Percentiles rank a stretch among this genome's conserved stretches.
Conservation (phyloP, 1,140 invertebrate species). For the Brachionus paranguensis region DNA sequence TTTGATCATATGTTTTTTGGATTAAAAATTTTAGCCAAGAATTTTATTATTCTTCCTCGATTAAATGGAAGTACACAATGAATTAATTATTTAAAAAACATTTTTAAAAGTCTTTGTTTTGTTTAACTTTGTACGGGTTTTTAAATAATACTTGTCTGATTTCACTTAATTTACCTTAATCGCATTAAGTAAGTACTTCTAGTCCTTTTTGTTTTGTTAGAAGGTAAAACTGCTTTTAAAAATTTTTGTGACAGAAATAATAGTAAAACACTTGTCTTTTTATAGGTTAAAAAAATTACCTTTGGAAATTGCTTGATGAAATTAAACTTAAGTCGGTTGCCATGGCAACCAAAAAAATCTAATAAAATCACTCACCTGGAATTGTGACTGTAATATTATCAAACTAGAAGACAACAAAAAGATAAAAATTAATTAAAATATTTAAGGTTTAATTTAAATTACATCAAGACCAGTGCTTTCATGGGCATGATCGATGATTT, state of each 20-base stretch:
- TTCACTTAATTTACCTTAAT: not conserved
- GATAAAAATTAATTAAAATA: not conserved
- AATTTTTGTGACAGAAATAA: no score
- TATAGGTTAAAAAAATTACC: no score
- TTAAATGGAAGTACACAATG: no score
- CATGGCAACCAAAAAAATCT: not conserved
- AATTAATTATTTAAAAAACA: no score
- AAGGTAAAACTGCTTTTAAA: no score
- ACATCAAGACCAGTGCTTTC: not conserved
- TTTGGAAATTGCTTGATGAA: not conserved
- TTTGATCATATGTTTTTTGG: no score
- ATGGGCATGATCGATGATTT: conserved; percentile 14
- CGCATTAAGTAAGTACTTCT: not conserved
- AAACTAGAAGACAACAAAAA: not conserved
- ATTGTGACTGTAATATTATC: conserved; percentile 36
- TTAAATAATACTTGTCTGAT: not conserved
- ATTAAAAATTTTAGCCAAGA: no score
- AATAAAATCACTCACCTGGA: not conserved
- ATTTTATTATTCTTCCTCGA: no score
- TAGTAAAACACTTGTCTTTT: no score
- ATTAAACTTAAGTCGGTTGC: not conserved
- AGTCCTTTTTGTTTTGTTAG: no score
- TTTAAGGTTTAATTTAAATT: not conserved
- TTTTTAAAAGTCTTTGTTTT: no score
- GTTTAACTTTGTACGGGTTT: no score